phyloP scores from a whole-genome alignment of 2,113 vertebrate genomes.

The Loxodonta africana region DNA sequence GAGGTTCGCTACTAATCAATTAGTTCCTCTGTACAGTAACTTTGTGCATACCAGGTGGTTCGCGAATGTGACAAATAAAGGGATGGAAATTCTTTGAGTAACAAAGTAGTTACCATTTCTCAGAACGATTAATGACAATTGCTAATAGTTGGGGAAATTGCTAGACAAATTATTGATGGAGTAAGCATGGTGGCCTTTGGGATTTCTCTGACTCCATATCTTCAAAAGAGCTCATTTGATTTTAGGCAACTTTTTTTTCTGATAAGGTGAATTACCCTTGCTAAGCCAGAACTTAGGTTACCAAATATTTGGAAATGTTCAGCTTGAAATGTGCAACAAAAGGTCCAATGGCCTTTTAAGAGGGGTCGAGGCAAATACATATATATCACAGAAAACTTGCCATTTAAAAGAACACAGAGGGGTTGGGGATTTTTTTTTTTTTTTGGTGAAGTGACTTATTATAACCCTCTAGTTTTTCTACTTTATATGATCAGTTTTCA shows the following conservation, averaged over 20 bases:
- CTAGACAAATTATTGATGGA: neutral
- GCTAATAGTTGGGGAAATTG: neutral
- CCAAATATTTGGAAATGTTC: conserved; percentile 11
- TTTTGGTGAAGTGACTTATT: conserved; percentile 18
- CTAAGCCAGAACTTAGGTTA: neutral
- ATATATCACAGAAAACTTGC: neutral
- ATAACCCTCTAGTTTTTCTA: neutral
- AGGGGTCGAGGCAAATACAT: neutral
- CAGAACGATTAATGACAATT: neutral
- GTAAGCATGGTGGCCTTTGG: neutral
- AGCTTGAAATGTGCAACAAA: neutral
- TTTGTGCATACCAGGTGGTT: neutral
- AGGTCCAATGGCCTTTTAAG: neutral
- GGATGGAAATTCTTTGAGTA: neutral
- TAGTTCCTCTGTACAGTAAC: neutral
- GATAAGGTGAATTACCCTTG: neutral
- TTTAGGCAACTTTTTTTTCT: neutral
- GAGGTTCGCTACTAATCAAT: neutral
- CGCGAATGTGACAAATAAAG: neutral
- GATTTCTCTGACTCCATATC: neutral
- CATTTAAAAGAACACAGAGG: neutral
- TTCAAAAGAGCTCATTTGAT: neutral
- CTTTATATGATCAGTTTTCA: neutral
- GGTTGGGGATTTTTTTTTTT: neutral
- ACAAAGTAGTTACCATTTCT: neutral